Percentiles rank a stretch among this genome's conserved stretches.
These are phyloP conservation scores for Megaceryle torquata DNA, from an alignment of 2,113 vertebrate genomes.

Conservation along the genomic window DNA sequence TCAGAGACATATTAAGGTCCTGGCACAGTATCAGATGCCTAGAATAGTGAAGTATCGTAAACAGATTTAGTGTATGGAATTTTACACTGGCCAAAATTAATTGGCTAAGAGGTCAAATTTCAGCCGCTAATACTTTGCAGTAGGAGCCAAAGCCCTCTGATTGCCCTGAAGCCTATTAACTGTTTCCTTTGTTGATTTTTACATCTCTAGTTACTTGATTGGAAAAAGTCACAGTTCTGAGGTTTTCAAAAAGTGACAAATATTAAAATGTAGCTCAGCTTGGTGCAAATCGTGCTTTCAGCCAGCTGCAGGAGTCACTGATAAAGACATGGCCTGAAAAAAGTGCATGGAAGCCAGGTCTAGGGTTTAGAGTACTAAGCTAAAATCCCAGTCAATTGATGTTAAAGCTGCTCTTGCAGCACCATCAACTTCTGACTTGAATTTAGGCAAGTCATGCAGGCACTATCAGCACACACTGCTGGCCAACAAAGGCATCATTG, in stretches of 20 bases:
- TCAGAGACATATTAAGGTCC: slow-evolving; percentile 64
- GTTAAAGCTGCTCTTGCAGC: not conserved
- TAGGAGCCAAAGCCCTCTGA: slow-evolving; percentile 36
- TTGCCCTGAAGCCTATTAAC: slow-evolving; percentile 51
- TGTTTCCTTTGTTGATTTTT: not conserved
- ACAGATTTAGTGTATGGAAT: slow-evolving; percentile 71
- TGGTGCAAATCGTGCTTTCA: not conserved
- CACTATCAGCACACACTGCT: not conserved
- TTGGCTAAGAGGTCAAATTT: slow-evolving; percentile 70
- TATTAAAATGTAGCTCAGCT: not conserved
- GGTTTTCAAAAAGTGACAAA: slow-evolving; percentile 7
- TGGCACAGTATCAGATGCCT: slow-evolving; percentile 70
- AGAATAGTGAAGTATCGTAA: slow-evolving; percentile 72
- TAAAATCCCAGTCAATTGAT: not conserved
- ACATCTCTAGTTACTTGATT: not conserved
- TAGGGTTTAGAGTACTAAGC: not conserved
- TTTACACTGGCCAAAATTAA: slow-evolving; percentile 75
- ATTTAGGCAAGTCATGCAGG: not conserved
- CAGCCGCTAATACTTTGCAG: slow-evolving; percentile 64
- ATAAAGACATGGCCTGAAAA: not conserved
- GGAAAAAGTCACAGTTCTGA: not conserved
- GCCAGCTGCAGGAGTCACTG: not conserved
- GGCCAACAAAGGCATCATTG: not conserved
- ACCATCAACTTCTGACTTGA: not conserved
- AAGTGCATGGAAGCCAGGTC: rapidly evolving